Base-by-base conservation (phyloP, 2,113 vertebrate species). In the Acanthisitta chloris region DNA sequence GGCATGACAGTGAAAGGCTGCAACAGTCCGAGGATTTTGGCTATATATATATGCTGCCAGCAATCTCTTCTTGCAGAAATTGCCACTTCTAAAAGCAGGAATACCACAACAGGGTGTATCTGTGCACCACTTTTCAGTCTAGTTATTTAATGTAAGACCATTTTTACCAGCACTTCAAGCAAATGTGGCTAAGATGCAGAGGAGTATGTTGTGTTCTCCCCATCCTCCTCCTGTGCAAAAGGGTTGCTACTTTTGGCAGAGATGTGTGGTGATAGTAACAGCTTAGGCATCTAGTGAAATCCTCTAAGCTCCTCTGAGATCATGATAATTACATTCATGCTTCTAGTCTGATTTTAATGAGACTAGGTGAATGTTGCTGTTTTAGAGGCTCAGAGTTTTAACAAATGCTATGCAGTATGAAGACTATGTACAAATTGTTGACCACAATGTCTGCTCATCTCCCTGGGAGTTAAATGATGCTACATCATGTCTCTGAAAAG, bases 181-280 rank as follows among this genome's bases (percentile, higher is more conserved):
- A 81, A 94, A 88, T n/a, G 71, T 83, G 42, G 80, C 91, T 81
- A 19, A 81, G 86, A 83, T 90, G 80, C 79, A 92, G 96, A 95
- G 80, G 92, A 95, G 86, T 86, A 7, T 54, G 72, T 93, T 24
- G 1, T 81, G 7, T 93, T 88, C 80, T 95, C 86, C 59, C 72
- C 80, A 52, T 97, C 86, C 86, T 92, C 82, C 87, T 93, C 48
- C 83, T 94, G 80, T 92, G 90, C 78, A 72, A 83, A 72, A 86
- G 64, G 58, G 49, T 82, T 90, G 79, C 92, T 95, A 52, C 92
- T 95, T 94, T 90, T 94, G 82, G 88, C 90, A 94, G 69, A 92
- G 96, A 70, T 1, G 64, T 43, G 59, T 84, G 59, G 65, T 94
- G 92, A 90, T 93, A 94, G 86, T 96, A 94, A 95, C 95, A 96